Conservation (phyloP, 2,113 vertebrate genomes). For the Mobula hypostoma region DNA sequence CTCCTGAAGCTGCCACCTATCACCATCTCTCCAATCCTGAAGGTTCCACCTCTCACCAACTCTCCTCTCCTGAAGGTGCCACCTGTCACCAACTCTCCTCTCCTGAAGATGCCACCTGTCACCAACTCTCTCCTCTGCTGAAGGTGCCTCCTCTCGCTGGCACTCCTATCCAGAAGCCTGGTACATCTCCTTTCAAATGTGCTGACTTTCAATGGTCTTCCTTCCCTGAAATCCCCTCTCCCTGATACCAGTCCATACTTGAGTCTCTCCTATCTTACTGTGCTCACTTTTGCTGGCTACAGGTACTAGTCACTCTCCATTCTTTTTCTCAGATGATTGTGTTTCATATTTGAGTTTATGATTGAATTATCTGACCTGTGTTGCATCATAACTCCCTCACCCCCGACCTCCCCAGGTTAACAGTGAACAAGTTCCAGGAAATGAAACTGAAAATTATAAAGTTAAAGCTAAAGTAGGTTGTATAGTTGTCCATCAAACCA, state of each 20-base stretch:
- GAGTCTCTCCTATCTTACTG: too few relatives aligned
- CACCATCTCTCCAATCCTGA: neutral
- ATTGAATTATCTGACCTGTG: neutral
- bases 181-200: neutral
- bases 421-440: neutral
- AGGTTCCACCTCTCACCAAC: neutral
- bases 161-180: neutral
- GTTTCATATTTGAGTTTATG: neutral
- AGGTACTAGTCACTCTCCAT: neutral
- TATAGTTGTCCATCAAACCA: neutral
- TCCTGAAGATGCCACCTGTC: neutral
- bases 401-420: neutral
- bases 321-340: neutral
- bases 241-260: neutral
- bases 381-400: neutral
- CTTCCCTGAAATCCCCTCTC: neutral
- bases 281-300: neutral
- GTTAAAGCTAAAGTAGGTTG: neutral
- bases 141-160: neutral
- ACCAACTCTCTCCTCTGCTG: neutral
- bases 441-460: neutral
- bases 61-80: too few relatives aligned
- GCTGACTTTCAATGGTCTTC: neutral
- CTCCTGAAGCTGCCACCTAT: neutral
- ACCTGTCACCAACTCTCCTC: neutral